Conservation (phyloP, 2,113 vertebrate species). For the Channa argus region DNA sequence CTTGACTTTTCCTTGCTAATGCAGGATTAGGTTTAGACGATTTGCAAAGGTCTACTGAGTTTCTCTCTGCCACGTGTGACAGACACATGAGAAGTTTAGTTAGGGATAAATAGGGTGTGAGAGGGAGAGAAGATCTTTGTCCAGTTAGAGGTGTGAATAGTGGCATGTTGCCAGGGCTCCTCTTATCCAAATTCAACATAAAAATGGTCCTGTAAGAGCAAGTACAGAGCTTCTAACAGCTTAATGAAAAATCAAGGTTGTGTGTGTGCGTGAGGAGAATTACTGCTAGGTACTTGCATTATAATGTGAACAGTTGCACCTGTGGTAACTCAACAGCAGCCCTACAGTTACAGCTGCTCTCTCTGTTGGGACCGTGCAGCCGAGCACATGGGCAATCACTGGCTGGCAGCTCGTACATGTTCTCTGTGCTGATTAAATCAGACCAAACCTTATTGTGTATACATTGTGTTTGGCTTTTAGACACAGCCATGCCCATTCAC, state of each 20-base stretch:
- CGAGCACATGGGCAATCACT: constrained; percentile 30
- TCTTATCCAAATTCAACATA: constrained; percentile 23
- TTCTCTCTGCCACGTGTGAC: constrained; percentile 51
- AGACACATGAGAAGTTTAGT: constrained; percentile 67
- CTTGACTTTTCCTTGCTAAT: constrained; percentile 5
- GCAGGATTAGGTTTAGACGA: constrained; percentile 31
- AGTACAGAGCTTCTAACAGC: constrained; percentile 3
- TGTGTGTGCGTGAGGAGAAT: not conserved
- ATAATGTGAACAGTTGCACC: not conserved
- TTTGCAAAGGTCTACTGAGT: not conserved
- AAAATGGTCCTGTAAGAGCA: not conserved
- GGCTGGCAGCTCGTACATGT: constrained; percentile 45
- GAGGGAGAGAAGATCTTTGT: constrained; percentile 27
- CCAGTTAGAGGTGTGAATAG: constrained; percentile 49
- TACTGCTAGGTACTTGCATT: not conserved
- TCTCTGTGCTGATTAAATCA: constrained; percentile 54
- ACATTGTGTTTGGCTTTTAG: constrained; percentile 56
- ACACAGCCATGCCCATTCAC: constrained; percentile 46
- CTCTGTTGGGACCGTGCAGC: constrained; percentile 35
- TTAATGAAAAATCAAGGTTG: constrained; percentile 11
- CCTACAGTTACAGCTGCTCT: constrained; percentile 22
- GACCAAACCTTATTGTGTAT: constrained; percentile 56
- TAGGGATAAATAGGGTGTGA: constrained; percentile 11
- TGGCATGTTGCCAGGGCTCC: constrained; percentile 10
- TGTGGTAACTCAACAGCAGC: constrained; percentile 19